These are phyloP conservation scores for Limnothrissa miodon DNA, from an alignment of 2,113 vertebrate species.

Conservation along the genomic window DNA sequence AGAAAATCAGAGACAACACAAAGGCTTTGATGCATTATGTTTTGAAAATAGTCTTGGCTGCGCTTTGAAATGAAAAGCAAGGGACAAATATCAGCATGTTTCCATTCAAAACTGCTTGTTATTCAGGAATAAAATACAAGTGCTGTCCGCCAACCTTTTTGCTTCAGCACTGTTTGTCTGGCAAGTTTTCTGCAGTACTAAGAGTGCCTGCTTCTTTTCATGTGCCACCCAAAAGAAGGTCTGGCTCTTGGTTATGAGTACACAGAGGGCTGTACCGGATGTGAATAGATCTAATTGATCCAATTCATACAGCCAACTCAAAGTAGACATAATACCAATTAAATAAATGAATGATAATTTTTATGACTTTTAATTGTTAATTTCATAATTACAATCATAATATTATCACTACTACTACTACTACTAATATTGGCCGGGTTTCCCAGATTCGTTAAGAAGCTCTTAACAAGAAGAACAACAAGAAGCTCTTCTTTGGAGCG, in stretches of 20 bases:
- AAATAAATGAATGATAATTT: no score
- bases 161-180: neutral
- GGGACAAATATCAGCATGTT: neutral
- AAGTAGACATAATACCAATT: no score
- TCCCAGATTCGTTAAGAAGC: no score
- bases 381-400: no score
- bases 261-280: no score
- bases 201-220: neutral
- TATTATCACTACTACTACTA: no score
- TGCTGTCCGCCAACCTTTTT: neutral
- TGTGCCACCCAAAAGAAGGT: neutral
- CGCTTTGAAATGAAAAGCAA: neutral
- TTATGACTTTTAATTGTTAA: no score
- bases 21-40: neutral
- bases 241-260: neutral
- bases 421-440: no score
- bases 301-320: neutral
- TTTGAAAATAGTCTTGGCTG: neutral
- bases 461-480: no score
- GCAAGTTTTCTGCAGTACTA: neutral
- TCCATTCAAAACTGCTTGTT: neutral
- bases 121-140: neutral
- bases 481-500: no score
- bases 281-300: neutral
- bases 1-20: neutral